These are phyloP conservation scores for Ethmia dodecea DNA, from an alignment of 2,888 invertebrate genomes.

Conservation along the genomic window DNA sequence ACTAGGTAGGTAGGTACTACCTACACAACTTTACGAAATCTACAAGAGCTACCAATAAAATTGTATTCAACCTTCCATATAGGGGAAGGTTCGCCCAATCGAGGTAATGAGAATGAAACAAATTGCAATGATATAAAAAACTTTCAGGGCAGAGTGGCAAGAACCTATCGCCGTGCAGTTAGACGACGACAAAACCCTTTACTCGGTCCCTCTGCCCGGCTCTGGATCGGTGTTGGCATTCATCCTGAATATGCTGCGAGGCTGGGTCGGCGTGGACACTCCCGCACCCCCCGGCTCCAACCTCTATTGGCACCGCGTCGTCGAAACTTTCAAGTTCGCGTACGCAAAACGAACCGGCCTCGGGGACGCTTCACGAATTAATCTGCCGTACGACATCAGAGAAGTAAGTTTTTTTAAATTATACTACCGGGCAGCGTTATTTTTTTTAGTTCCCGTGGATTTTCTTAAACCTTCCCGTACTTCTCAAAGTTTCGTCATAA, in stretches of 20 bases:
- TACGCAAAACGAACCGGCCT: conserved; percentile 90
- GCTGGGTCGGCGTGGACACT: conserved; percentile 63
- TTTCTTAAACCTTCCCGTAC: too few relatives aligned
- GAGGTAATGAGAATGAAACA: too few relatives aligned
- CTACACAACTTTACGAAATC: too few relatives aligned
- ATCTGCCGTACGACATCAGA: conserved; percentile 37
- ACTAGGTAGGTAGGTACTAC: too few relatives aligned
- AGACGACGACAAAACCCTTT: conserved; percentile 80
- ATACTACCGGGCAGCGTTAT: too few relatives aligned
- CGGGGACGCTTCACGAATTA: conserved; percentile 80
- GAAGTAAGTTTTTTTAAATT: conserved; percentile 43
- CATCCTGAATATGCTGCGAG: conserved; percentile 87
- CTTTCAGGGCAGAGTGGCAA: conserved; percentile 80
- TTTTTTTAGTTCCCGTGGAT: too few relatives aligned
- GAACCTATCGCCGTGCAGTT: conserved; percentile 78
- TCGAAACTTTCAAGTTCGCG: conserved; percentile 95
- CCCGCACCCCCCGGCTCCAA: conserved; percentile 32
- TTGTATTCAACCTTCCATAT: too few relatives aligned
- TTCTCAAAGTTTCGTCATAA: too few relatives aligned
- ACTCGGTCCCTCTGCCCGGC: conserved; percentile 89
- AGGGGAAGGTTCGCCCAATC: too few relatives aligned
- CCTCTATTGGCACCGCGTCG: conserved; percentile 85
- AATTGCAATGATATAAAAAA: too few relatives aligned
- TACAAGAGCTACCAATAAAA: too few relatives aligned
- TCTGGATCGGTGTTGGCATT: conserved; percentile 89